Conservation (phyloP, 2,113 vertebrate species). For the Microcebus tavaratra region DNA sequence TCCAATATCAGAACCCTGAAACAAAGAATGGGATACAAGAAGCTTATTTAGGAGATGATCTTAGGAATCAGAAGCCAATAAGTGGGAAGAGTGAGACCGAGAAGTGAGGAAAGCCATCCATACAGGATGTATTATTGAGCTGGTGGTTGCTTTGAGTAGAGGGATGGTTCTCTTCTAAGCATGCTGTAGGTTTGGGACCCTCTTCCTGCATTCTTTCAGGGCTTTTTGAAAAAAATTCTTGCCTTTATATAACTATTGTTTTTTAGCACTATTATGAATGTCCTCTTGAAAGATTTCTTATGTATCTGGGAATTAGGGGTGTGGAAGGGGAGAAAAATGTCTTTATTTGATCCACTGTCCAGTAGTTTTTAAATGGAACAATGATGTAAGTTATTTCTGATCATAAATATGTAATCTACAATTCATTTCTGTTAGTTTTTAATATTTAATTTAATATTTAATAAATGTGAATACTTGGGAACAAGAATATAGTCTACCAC, state of each 20-base stretch:
- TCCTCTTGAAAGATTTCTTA: neutral
- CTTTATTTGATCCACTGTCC: neutral
- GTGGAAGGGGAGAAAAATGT: neutral
- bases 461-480: neutral
- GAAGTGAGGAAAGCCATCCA: neutral
- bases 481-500: neutral
- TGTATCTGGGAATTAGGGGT: neutral
- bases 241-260: neutral
- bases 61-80: neutral
- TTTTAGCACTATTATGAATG: neutral
- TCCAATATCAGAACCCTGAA: neutral
- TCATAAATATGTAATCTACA: neutral
- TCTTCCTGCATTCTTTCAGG: neutral
- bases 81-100: neutral
- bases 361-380: neutral
- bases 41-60: neutral
- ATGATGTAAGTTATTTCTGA: neutral
- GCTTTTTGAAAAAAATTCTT: neutral
- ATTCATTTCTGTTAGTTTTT: neutral
- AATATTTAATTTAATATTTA: slow-evolving; percentile 21
- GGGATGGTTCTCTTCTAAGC: neutral
- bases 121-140: rapidly evolving
- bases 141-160: neutral
- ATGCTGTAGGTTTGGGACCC: neutral
- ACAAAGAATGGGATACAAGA: neutral